These are phyloP conservation scores for Zaprionus bogoriensis DNA, from an alignment of 2,888 invertebrate genomes.

Conservation along the genomic window DNA sequence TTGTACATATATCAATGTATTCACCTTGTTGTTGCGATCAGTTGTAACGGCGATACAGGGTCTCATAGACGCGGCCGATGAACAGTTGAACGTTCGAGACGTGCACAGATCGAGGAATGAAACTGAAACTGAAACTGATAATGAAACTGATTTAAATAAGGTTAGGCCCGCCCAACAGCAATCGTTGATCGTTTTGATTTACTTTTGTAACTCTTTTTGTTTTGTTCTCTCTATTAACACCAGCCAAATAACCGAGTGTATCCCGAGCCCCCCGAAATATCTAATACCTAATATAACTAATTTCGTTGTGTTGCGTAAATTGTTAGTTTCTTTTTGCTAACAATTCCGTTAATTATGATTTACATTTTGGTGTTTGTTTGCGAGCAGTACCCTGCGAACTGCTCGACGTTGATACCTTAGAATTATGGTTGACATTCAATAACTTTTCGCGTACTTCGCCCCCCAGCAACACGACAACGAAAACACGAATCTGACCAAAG, in stretches of 20 bases:
- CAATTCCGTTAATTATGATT: conserved; percentile 10
- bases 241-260: conserved; percentile 13
- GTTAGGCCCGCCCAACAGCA: conserved; percentile 75
- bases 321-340: neutral
- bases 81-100: conserved; percentile 83
- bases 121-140: conserved; percentile 66
- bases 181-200: conserved; percentile 41
- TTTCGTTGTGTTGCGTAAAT: neutral
- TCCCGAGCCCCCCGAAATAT: conserved; percentile 1
- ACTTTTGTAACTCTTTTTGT: conserved; percentile 40
- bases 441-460: neutral
- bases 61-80: conserved; percentile 83
- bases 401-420: neutral
- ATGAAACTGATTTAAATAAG: conserved; percentile 79
- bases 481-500: conserved; percentile 78
- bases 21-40: conserved; percentile 47
- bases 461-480: conserved; percentile 79
- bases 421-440: neutral
- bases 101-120: conserved; percentile 81
- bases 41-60: conserved; percentile 84
- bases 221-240: conserved; percentile 35
- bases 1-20: conserved; percentile 13
- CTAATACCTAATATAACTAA: neutral
- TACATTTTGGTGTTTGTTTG: conserved; percentile 13
- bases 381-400: conserved; percentile 3